A percentile compares a stretch with the other conserved stretches of the same genome.
These are phyloP conservation scores for Apodemia duryi DNA, from an alignment of 2,888 invertebrate species.

Conservation along the genomic window DNA sequence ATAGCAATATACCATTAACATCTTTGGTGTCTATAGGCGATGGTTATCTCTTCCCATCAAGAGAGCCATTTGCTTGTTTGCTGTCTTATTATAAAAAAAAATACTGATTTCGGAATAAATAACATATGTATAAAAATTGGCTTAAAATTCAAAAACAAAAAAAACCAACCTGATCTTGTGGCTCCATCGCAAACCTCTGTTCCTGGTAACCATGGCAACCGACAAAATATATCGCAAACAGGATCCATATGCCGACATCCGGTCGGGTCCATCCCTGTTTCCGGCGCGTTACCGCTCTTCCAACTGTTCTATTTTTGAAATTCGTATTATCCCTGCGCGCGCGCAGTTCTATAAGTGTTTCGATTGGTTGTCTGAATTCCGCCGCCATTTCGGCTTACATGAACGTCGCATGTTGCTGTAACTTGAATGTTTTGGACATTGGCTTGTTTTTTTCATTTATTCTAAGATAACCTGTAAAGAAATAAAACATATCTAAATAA, in stretches of 20 bases:
- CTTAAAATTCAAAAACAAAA: background rate
- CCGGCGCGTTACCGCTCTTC: conserved; percentile 38
- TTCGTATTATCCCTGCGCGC: conserved; percentile 52
- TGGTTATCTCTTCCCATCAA: too few relatives aligned
- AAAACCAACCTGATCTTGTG: conserved; percentile 73
- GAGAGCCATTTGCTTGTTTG: too few relatives aligned
- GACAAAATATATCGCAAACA: conserved; percentile 47
- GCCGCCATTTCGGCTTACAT: conserved; percentile 60
- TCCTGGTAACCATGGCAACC: conserved; percentile 72
- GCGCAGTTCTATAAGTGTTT: conserved; percentile 46
- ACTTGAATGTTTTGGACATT: conserved; percentile 35
- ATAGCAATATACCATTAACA: too few relatives aligned
- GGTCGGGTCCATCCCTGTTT: conserved; percentile 45
- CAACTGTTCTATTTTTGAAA: conserved; percentile 53
- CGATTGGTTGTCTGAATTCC: conserved; percentile 39
- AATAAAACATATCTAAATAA: conserved; percentile 5
- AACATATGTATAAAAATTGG: too few relatives aligned
- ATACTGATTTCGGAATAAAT: too few relatives aligned
- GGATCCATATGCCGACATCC: conserved; percentile 55
- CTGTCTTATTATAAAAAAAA: too few relatives aligned
- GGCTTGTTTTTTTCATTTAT: conserved; percentile 27
- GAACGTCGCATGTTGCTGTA: conserved; percentile 56
- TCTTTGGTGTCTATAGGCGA: too few relatives aligned
- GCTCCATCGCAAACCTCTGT: conserved; percentile 95
- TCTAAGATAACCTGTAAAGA: conserved; percentile 34